phyloP scores from a whole-genome alignment of 2,797 vertebrate genomes.

The Danio tinwini region DNA sequence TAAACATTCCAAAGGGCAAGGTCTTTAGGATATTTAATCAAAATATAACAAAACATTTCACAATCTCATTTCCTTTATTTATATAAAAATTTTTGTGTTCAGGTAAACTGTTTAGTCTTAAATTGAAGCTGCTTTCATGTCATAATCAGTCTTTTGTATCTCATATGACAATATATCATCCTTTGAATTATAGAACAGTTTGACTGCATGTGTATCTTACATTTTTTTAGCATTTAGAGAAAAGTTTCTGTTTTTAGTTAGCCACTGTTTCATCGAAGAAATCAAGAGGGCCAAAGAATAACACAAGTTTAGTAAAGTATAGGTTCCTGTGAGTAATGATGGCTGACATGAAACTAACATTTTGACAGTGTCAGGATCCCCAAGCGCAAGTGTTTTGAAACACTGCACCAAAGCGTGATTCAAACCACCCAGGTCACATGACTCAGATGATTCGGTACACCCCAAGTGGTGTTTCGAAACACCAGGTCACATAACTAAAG shows the following conservation, averaged over 20 bases:
- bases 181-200: not conserved
- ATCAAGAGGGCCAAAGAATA: constrained; percentile 30
- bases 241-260: constrained; percentile 65
- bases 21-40: not conserved
- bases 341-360: too few species aligned
- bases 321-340: constrained; percentile 59
- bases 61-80: not conserved
- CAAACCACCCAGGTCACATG: too few species aligned
- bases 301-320: constrained; percentile 67
- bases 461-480: too few species aligned
- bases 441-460: too few species aligned
- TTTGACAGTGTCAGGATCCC: too few species aligned
- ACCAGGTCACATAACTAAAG: too few species aligned
- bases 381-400: too few species aligned
- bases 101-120: not conserved
- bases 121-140: not conserved
- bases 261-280: constrained; percentile 53
- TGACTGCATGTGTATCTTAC: constrained; percentile 35
- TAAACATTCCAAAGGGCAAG: not conserved
- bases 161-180: constrained; percentile 1
- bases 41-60: not conserved
- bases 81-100: too few species aligned
- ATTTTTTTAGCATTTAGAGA: constrained; percentile 55
- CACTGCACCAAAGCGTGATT: too few species aligned
- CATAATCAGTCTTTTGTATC: not conserved